Percentiles rank a stretch among this genome's conserved stretches.
Conservation (phyloP, 92 coral and sea anemone genomes). For the Pocillopora grandis region DNA sequence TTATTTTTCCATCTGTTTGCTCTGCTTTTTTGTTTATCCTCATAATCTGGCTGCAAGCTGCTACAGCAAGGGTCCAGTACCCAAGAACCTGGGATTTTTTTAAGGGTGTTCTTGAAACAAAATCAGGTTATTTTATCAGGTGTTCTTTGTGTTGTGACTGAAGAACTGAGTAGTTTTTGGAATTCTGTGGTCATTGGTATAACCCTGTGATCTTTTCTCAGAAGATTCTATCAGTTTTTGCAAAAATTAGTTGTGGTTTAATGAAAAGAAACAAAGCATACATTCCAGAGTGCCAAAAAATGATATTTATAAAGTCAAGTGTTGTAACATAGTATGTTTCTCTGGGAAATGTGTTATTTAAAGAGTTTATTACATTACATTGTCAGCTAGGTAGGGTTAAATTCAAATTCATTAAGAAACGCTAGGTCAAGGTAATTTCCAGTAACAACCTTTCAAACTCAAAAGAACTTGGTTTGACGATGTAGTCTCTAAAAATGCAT, state of each 20-base stretch:
- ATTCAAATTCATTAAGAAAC: neutral
- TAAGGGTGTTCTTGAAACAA: too few species aligned
- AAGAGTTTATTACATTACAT: neutral
- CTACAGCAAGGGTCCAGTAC: too few species aligned
- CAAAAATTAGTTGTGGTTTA: neutral
- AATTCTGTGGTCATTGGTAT: neutral
- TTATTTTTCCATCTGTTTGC: too few species aligned
- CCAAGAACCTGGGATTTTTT: too few species aligned
- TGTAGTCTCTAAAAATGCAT: neutral
- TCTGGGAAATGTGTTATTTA: slow-evolving; percentile 17
- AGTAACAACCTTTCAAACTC: neutral
- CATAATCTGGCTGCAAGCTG: too few species aligned
- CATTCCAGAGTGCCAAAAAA: slow-evolving; percentile 11
- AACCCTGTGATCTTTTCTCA: neutral
- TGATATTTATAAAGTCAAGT: slow-evolving; percentile 24
- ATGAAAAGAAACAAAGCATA: slow-evolving; percentile 25
- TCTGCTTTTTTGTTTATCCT: too few species aligned
- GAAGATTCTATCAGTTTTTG: neutral
- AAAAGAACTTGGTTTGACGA: neutral
- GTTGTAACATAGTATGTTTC: slow-evolving; percentile 32
- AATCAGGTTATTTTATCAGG: too few species aligned
- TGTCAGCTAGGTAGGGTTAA: neutral
- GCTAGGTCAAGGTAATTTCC: neutral
- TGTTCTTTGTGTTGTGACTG: too few species aligned
- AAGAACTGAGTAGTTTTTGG: too few species aligned